A percentile compares a stretch with the other conserved stretches of the same genome.
Conservation (phyloP, 2,888 invertebrate species). For the Limnephilus lunatus region DNA sequence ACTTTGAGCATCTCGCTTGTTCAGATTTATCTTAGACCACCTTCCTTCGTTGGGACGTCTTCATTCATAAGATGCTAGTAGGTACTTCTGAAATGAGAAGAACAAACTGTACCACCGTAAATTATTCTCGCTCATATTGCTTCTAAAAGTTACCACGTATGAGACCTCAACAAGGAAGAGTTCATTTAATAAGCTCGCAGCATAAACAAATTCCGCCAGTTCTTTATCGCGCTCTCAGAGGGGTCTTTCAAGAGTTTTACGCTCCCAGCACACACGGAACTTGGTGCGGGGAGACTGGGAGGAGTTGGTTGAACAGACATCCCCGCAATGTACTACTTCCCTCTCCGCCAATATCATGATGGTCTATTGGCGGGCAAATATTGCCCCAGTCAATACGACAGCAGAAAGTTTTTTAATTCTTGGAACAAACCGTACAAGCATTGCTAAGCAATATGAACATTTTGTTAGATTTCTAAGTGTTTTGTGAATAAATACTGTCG, state of each 20-base stretch:
- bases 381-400: conserved; percentile 22
- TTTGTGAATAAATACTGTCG: not conserved
- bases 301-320: not conserved
- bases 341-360: conserved; percentile 4
- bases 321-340: not conserved
- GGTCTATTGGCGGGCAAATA: conserved; percentile 35
- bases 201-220: conserved; percentile 21
- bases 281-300: not conserved
- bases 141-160: not conserved
- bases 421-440: not conserved
- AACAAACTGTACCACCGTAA: no score
- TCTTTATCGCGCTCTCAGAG: conserved; percentile 33
- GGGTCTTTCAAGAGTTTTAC: conserved; percentile 26
- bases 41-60: not conserved
- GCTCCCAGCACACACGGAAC: conserved; percentile 5
- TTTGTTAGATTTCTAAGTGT: not conserved
- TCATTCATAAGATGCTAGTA: not conserved
- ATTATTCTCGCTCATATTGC: not conserved
- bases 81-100: not conserved
- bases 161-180: not conserved
- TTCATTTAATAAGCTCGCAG: conserved; percentile 21
- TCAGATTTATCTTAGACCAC: not conserved
- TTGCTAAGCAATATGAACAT: not conserved
- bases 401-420: conserved; percentile 36
- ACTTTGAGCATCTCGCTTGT: not conserved